Conservation (phyloP, 2,888 invertebrate genomes). For the Geophilus truncorum region DNA sequence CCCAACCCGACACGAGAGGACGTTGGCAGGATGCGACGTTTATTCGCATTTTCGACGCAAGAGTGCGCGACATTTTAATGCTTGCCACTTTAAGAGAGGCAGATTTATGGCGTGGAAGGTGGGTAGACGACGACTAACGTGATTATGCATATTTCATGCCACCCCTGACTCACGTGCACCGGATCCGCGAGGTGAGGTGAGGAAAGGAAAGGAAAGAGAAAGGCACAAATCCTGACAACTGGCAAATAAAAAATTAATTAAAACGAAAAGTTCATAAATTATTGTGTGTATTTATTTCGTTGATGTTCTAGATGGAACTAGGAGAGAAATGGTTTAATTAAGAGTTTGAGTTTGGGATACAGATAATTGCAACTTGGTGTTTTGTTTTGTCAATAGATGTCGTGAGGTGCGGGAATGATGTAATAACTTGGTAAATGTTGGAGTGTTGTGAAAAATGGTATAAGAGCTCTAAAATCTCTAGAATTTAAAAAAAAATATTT, state of each 20-base stretch:
- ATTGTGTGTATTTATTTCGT: too few species aligned
- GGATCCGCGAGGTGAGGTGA: neutral
- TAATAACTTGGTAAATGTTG: too few species aligned
- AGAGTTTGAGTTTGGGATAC: too few species aligned
- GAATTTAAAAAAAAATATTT: too few species aligned
- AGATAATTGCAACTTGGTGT: too few species aligned
- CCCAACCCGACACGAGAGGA: neutral
- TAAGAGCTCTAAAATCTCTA: too few species aligned
- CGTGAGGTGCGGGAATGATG: too few species aligned
- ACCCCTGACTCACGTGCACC: neutral
- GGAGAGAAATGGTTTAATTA: too few species aligned
- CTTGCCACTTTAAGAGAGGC: slow-evolving; percentile 13
- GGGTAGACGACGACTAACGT: slow-evolving; percentile 1
- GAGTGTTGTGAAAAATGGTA: too few species aligned
- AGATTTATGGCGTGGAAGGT: slow-evolving; percentile 25
- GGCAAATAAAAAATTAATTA: neutral
- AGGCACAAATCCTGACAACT: neutral
- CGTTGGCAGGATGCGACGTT: neutral
- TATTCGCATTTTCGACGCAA: slow-evolving; percentile 26
- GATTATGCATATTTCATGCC: slow-evolving; percentile 29
- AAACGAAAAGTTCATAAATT: too few species aligned
- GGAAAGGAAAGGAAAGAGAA: neutral
- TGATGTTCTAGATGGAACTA: too few species aligned
- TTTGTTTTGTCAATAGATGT: too few species aligned
- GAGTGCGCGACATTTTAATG: slow-evolving; percentile 29